Base-by-base conservation (phyloP, 2,797 vertebrate genomes). In the Monodelphis domestica region DNA sequence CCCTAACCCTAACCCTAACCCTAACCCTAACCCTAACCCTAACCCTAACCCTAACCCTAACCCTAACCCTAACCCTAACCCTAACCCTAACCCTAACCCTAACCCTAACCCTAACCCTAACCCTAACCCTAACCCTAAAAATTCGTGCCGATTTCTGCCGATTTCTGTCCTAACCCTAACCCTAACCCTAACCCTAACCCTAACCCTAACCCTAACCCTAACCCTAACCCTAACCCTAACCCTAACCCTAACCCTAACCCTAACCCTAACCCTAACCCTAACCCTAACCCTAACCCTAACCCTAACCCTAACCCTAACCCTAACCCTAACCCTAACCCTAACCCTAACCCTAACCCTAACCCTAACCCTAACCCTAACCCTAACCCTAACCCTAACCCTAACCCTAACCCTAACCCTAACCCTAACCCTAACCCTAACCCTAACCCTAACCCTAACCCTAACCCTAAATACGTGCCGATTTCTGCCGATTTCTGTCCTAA, bases 341-440 rank as follows among this genome's bases (percentile, higher is more conserved):
- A 90, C 93, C 95, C 91, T 89, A 95, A 90, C 93, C 95, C 89
- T 90, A 93, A 88, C 94, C 93, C 93, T 1, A 94, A 94, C 93
- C 2, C 90, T 94, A 95, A 94, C 94, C 78, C 84, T 91, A 94
- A 94, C 91, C 89, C 87, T 78, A 11, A 93, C 30, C 84, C 91
- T 89, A 93, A 91, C 50, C 88, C 93, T 78, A 91, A 91, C 93
- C 90, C 91, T 92, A 84, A 87, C 93, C 93, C 93, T 92, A 95
- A 92, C 90, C 93, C 93, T 95, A 95, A 95, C 93, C 93, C 95
- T 95, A 92, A 1, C 92, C 93, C 92, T 94, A 95, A 94, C 95
- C 95, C 93, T 0, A 94, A 94, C 91, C 88, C 89, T 89, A 92
- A 88, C 88, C 92, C 90, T 90, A 95, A 84, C 92, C 94, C 90